These are phyloP conservation scores for Xylota sylvarum DNA, from an alignment of 2,888 invertebrate genomes.

Conservation along the genomic window DNA sequence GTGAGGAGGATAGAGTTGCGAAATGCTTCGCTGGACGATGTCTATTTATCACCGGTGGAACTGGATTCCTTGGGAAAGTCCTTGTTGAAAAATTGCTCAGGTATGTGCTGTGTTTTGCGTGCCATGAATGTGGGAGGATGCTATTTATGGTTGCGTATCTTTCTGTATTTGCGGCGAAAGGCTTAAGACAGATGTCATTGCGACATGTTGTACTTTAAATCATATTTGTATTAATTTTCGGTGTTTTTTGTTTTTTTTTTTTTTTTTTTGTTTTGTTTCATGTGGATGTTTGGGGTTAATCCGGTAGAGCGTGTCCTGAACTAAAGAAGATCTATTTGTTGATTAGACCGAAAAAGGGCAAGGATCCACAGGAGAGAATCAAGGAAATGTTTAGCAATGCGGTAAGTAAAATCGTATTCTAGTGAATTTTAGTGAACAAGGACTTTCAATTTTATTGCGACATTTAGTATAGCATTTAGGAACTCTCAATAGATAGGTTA, in stretches of 20 bases:
- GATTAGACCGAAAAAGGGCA: constrained; percentile 94
- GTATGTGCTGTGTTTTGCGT: constrained; percentile 78
- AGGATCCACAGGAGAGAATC: constrained; percentile 90
- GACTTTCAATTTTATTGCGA: too few species aligned
- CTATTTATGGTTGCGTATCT: constrained; percentile 86
- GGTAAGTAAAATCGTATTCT: constrained; percentile 87
- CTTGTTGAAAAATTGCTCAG: constrained; percentile 84
- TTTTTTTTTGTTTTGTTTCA: constrained; percentile 40
- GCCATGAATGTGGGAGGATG: constrained; percentile 54
- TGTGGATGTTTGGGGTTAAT: constrained; percentile 63
- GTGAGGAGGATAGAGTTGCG: constrained; percentile 83
- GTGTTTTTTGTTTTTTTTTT: constrained; percentile 39
- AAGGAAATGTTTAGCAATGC: constrained; percentile 92
- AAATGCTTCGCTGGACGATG: constrained; percentile 82
- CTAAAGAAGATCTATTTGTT: constrained; percentile 92
- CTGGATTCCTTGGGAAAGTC: constrained; percentile 85
- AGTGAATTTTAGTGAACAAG: not conserved
- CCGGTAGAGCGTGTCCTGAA: constrained; percentile 89
- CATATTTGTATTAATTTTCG: constrained; percentile 73
- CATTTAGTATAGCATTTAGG: too few species aligned
- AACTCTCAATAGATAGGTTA: too few species aligned
- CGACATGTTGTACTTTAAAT: constrained; percentile 72
- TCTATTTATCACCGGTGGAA: constrained; percentile 84
- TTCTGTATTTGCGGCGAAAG: constrained; percentile 82
- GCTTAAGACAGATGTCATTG: constrained; percentile 66